phyloP scores from a whole-genome alignment of 2,888 invertebrate species.

The Platynereis dumerilii region DNA sequence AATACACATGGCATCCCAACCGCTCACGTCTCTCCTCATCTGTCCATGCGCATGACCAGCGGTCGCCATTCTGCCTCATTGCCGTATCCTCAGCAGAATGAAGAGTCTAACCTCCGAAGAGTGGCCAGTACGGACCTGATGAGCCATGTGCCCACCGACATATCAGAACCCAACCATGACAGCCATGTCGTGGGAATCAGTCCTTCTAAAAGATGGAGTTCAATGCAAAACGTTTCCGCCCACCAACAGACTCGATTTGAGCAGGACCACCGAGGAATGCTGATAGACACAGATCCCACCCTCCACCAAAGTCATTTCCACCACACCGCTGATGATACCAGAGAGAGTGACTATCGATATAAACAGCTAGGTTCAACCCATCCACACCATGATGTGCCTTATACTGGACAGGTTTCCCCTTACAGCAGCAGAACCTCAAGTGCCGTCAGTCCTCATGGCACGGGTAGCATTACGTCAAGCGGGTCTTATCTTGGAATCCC shows the following conservation, averaged over 20 bases:
- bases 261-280: not conserved
- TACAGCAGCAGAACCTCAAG: too few relatives aligned
- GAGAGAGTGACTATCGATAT: not conserved
- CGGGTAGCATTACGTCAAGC: too few relatives aligned
- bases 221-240: not conserved
- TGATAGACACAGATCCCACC: not conserved
- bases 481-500: too few relatives aligned
- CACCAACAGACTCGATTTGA: not conserved
- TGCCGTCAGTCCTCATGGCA: too few relatives aligned
- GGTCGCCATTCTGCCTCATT: not conserved
- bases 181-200: not conserved
- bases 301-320: not conserved
- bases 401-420: too few relatives aligned
- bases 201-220: constrained; percentile 3
- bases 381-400: too few relatives aligned
- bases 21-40: constrained; percentile 27
- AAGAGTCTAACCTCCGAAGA: not conserved
- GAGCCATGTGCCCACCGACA: not conserved
- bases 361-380: not conserved
- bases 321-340: not conserved
- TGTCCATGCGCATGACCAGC: not conserved
- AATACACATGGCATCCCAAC: constrained; percentile 19
- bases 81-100: not conserved
- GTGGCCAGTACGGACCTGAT: not conserved
- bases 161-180: not conserved